Evolutionary conservation across 2,797 vertebrate species (phyloP).

Genomic region (Alectoris magna): DNA sequence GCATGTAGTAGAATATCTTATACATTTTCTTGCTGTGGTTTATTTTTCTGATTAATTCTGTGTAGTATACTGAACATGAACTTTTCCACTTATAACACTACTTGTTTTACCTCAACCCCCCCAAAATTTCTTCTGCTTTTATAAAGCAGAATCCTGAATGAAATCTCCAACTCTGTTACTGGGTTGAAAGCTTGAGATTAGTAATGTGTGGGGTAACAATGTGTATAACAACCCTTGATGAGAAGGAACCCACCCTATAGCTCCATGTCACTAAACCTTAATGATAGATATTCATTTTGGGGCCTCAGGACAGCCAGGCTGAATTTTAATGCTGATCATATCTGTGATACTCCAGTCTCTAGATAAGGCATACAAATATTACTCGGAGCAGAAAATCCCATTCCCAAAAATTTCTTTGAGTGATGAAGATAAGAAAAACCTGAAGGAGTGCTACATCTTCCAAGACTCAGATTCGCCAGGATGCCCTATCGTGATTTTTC

Average conservation of each 20-base stretch:
- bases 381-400: slow-evolving; percentile 80
- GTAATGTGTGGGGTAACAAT: neutral
- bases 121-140: neutral
- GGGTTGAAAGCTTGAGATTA: neutral
- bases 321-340: neutral
- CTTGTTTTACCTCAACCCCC: neutral
- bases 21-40: neutral
- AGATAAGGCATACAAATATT: slow-evolving; percentile 81
- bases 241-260: neutral
- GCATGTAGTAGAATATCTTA: neutral
- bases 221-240: neutral
- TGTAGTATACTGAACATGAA: neutral
- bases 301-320: neutral
- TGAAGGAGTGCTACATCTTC: slow-evolving; percentile 87
- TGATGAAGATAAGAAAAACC: slow-evolving; percentile 73
- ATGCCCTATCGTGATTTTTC: slow-evolving; percentile 85
- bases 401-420: slow-evolving; percentile 82
- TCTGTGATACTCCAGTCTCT: slow-evolving; percentile 77
- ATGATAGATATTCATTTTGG: neutral
- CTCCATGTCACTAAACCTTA: neutral
- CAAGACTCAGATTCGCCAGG: slow-evolving; percentile 73
- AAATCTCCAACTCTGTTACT: neutral
- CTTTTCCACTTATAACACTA: neutral
- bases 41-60: neutral
- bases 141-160: neutral